phyloP scores from a whole-genome alignment of 2,797 vertebrate species.

The Phoxinus dragarum region DNA sequence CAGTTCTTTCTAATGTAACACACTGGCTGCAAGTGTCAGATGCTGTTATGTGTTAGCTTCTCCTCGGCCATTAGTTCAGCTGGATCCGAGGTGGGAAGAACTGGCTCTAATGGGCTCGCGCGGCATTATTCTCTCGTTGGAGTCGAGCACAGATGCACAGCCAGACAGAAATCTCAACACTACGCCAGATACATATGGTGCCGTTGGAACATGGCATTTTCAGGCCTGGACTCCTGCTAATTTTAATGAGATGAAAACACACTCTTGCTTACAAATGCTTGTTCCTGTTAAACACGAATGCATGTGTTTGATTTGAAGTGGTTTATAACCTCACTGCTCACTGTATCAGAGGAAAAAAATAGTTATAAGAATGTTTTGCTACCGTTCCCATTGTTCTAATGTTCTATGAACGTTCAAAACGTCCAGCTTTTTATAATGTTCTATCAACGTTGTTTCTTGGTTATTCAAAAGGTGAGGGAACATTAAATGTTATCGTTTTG shows the following conservation, averaged over 20 bases:
- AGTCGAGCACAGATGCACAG: slow-evolving; percentile 63
- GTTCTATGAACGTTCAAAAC: background rate
- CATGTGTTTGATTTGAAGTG: background rate
- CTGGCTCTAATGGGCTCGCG: slow-evolving; percentile 58
- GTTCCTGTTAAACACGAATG: background rate
- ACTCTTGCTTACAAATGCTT: background rate
- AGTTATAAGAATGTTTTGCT: background rate
- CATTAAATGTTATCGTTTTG: background rate
- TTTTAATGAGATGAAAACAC: slow-evolving; percentile 15
- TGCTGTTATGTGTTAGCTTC: slow-evolving; percentile 54
- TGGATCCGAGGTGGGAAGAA: slow-evolving; percentile 28
- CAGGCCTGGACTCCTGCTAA: slow-evolving; percentile 1
- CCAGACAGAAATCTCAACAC: slow-evolving; percentile 64
- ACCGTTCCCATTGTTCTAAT: background rate
- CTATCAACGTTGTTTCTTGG: no score
- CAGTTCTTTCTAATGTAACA: slow-evolving; percentile 52
- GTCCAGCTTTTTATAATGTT: background rate
- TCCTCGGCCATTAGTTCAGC: slow-evolving; percentile 36
- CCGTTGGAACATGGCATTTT: slow-evolving; percentile 7
- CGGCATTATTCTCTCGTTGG: slow-evolving; percentile 57
- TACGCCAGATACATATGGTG: slow-evolving; percentile 49
- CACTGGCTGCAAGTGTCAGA: slow-evolving; percentile 47
- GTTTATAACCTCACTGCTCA: background rate
- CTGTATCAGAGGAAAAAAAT: background rate
- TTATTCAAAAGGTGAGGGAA: background rate